A percentile compares a stretch with the other conserved stretches of the same genome.
Evolutionary conservation across 2,888 invertebrate genomes (phyloP).

Genomic region (Aradus depressus): DNA sequence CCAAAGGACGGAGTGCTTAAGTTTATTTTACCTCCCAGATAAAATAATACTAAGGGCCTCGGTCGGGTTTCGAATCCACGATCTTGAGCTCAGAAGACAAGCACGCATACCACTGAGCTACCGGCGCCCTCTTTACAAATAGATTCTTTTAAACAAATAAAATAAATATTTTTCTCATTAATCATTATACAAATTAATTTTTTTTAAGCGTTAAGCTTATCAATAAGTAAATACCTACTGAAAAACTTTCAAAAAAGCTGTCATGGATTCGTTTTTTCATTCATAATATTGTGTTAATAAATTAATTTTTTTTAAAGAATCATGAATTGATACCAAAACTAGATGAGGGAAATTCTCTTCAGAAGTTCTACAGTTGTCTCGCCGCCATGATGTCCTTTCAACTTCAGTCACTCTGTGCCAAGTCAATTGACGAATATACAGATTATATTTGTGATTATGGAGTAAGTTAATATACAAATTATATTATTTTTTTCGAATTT

Average conservation of each 20-base stretch:
- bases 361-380: constrained; percentile 66
- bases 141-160: too few species aligned
- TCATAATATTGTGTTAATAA: constrained; percentile 8
- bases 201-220: not conserved
- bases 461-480: too few species aligned
- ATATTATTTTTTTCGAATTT: too few species aligned
- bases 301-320: constrained; percentile 25
- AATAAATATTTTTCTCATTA: not conserved
- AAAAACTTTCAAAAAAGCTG: too few species aligned
- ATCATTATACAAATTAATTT: not conserved
- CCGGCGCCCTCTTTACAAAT: too few species aligned
- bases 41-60: too few species aligned
- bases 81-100: too few species aligned
- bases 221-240: not conserved
- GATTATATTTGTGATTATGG: constrained; percentile 47
- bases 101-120: too few species aligned
- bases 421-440: constrained; percentile 67
- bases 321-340: constrained; percentile 36
- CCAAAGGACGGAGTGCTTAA: too few species aligned
- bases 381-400: constrained; percentile 81
- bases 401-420: constrained; percentile 66
- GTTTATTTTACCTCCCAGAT: too few species aligned
- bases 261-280: too few species aligned
- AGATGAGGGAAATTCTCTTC: constrained; percentile 9
- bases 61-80: too few species aligned